Percentiles rank a stretch among this genome's conserved stretches.
Conservation (phyloP, 2,888 invertebrate genomes). For the Drosophila mayaguana region DNA sequence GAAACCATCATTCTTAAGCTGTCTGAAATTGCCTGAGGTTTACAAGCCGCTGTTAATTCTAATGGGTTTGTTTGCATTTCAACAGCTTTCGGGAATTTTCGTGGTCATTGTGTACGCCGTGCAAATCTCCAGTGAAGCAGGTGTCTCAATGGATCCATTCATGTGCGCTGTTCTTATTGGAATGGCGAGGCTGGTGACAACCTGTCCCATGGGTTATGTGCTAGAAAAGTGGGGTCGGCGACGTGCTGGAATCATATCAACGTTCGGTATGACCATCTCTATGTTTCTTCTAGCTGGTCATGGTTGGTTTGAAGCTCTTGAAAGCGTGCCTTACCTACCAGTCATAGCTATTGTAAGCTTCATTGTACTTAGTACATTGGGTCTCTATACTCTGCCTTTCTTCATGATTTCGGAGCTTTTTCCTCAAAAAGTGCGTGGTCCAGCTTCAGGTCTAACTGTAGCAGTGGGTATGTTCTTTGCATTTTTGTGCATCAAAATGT, state of each 20-base stretch:
- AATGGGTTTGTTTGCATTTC: slow-evolving; percentile 88
- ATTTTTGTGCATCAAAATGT: slow-evolving; percentile 89
- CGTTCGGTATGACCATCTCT: slow-evolving; percentile 87
- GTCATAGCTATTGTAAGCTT: slow-evolving; percentile 78
- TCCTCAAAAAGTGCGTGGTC: slow-evolving; percentile 87
- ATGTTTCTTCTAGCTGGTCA: slow-evolving; percentile 87
- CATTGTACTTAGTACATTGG: slow-evolving; percentile 86
- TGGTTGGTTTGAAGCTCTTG: slow-evolving; percentile 83
- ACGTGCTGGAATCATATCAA: slow-evolving; percentile 88
- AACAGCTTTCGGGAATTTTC: slow-evolving; percentile 90
- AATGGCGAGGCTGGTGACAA: slow-evolving; percentile 87
- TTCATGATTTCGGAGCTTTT: slow-evolving; percentile 91
- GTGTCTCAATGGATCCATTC: slow-evolving; percentile 88
- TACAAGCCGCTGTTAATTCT: slow-evolving; percentile 85
- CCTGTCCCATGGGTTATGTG: slow-evolving; percentile 88
- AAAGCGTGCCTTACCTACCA: slow-evolving; percentile 75
- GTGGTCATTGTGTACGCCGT: slow-evolving; percentile 91
- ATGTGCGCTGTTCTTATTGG: slow-evolving; percentile 89
- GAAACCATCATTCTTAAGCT: slow-evolving; percentile 71
- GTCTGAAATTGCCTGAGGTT: slow-evolving; percentile 82
- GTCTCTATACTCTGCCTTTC: slow-evolving; percentile 89
- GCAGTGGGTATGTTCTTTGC: slow-evolving; percentile 88
- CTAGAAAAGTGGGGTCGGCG: slow-evolving; percentile 88
- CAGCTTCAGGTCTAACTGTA: slow-evolving; percentile 89
- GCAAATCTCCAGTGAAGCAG: slow-evolving; percentile 88